A percentile compares a stretch with the other conserved stretches of the same genome.
These are phyloP conservation scores for Etheostoma perlongum DNA, from an alignment of 2,797 vertebrate species.

Conservation along the genomic window DNA sequence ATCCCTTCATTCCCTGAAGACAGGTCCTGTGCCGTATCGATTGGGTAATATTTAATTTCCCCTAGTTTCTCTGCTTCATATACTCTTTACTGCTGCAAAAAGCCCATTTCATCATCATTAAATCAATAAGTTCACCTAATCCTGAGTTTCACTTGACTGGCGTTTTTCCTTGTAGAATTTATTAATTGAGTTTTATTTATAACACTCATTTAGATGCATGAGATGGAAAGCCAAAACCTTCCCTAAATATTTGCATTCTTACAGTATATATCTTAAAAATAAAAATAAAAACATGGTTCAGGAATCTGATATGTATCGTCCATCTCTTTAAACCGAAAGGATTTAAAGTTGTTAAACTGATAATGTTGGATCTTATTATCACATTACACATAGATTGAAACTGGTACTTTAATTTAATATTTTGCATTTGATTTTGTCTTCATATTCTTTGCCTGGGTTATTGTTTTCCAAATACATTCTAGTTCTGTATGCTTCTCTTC, in stretches of 20 bases:
- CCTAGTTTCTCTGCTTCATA: slow-evolving; percentile 2
- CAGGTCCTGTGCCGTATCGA: slow-evolving; percentile 35
- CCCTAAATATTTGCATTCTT: not conserved
- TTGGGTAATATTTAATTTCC: slow-evolving; percentile 48
- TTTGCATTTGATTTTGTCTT: not conserved
- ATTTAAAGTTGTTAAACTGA: not conserved
- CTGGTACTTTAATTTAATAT: not conserved
- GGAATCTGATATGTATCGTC: not conserved
- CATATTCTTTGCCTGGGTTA: not conserved
- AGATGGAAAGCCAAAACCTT: not conserved
- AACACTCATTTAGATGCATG: not conserved
- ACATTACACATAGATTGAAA: not conserved
- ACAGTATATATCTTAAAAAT: not conserved
- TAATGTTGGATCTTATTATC: not conserved
- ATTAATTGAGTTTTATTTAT: not conserved
- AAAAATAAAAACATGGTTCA: not conserved
- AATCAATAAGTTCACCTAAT: slow-evolving; percentile 5
- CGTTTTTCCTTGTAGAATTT: not conserved
- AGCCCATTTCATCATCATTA: slow-evolving; percentile 8
- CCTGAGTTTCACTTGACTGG: not conserved
- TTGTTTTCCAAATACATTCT: not conserved
- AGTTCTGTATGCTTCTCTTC: not conserved
- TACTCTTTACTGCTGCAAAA: not conserved
- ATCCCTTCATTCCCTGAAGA: slow-evolving; percentile 31
- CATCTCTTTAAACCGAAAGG: not conserved